phyloP scores from a whole-genome alignment of 2,113 vertebrate genomes.

The Psophia crepitans region DNA sequence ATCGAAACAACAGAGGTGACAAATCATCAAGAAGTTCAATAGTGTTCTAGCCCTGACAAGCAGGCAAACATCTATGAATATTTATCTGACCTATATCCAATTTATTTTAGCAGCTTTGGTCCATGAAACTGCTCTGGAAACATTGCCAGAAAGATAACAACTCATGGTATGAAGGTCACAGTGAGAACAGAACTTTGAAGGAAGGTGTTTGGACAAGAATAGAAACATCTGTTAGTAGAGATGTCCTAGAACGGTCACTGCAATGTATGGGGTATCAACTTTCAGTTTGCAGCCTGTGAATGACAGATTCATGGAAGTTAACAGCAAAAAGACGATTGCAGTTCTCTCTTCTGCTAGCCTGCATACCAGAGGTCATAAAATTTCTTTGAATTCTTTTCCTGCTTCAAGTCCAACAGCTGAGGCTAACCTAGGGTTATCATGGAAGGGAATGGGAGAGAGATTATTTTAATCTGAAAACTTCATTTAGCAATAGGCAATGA shows the following conservation, averaged over 20 bases:
- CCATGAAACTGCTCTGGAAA: slow-evolving; percentile 32
- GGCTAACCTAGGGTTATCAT: background rate
- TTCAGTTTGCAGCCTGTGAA: slow-evolving; percentile 23
- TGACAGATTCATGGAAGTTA: slow-evolving; percentile 45
- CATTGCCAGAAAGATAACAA: slow-evolving; percentile 51
- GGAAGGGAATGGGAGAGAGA: background rate
- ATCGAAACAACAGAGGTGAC: background rate
- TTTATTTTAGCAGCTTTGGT: slow-evolving; percentile 30
- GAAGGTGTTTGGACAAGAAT: slow-evolving; percentile 67
- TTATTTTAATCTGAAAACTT: background rate
- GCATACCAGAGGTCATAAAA: background rate
- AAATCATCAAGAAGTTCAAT: background rate
- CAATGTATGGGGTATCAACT: slow-evolving; percentile 37
- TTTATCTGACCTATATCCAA: slow-evolving; percentile 35
- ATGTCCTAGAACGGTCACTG: slow-evolving; percentile 59
- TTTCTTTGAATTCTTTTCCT: slow-evolving; percentile 17
- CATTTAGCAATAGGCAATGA: background rate
- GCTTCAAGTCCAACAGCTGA: background rate
- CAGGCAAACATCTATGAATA: slow-evolving; percentile 5
- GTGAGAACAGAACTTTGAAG: slow-evolving; percentile 51
- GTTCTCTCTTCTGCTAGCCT: background rate
- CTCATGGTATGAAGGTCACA: slow-evolving; percentile 58
- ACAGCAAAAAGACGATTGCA: background rate
- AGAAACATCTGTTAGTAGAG: slow-evolving; percentile 63
- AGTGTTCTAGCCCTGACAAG: background rate